Base-by-base conservation (phyloP, 2,888 invertebrate genomes). In the Leucoma salicis region DNA sequence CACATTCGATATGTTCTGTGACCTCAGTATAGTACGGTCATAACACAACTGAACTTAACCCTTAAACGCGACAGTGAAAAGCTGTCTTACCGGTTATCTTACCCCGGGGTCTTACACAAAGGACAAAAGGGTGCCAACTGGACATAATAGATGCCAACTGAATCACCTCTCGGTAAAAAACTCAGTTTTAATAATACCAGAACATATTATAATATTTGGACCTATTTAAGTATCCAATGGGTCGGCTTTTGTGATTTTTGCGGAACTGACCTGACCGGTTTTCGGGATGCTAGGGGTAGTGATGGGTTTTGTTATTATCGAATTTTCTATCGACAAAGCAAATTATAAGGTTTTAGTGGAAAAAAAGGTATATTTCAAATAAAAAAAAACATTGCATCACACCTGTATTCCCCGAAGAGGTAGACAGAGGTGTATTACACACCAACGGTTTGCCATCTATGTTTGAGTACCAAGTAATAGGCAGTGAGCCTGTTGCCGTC, bases 31-130 rank as follows among this genome's bases (percentile, higher is more conserved):
- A 51, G 59, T 42, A 48, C 74, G 85, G 85, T 78, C 84, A 86
- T 71, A 78, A 60, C 60, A 54, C 63, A 61, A 88, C 88, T 88
- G 82, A 80, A 49, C 50, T 71, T 75, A 85, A 86, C 87, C 84
- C 86, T 82, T 66, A 45, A 48, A 53, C 39, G 65, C 65, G 53
- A 45, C 67, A 86, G 82, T 82, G 82, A 85, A 83, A 85, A 86
- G 78, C 73, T 84, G 89, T 89, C 89, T 89, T 88, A 87, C 89
- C 86, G 80, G 89, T 89, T 89, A 82, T 88, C 88, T 88, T 86
- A 62, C 67, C 68, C 54, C 54, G 57, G 69, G 80, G 82, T 54
- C 65, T 53, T 45, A 57, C 52, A 79, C 82, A 80, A 84, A 77
- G 75, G 77, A 65, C 63, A 62, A 54, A 76, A 81, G 87, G 87